Percentiles rank a stretch among this genome's conserved stretches.
Conservation (phyloP, 2,113 vertebrate species). For the Mustela lutreola region DNA sequence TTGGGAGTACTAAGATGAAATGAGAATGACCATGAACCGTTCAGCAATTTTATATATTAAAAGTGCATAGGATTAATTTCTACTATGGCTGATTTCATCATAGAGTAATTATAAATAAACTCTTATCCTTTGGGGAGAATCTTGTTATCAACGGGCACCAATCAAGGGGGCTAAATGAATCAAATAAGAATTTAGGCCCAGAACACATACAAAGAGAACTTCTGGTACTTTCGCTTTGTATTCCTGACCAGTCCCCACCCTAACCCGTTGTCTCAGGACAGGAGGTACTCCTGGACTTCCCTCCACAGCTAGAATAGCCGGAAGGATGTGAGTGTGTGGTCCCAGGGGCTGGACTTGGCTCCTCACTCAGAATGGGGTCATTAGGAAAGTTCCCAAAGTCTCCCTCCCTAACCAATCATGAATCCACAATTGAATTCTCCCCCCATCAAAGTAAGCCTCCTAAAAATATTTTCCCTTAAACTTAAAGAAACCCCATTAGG, state of each 20-base stretch:
- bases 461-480: conserved; percentile 74
- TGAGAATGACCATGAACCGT: conserved; percentile 30
- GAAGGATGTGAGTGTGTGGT: conserved; percentile 66
- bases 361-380: conserved; percentile 17
- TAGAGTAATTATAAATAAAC: conserved; percentile 31
- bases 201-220: background rate
- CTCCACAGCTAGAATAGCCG: conserved; percentile 46
- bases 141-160: background rate
- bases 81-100: conserved; percentile 8
- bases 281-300: conserved; percentile 59
- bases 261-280: background rate
- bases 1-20: conserved; percentile 42
- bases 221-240: background rate
- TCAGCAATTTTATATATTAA: conserved; percentile 47
- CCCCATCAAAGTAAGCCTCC: conserved; percentile 55
- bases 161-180: background rate
- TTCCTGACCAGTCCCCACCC: conserved; percentile 42
- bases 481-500: conserved; percentile 34
- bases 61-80: background rate
- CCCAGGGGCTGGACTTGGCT: conserved; percentile 63
- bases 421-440: conserved; percentile 33
- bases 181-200: background rate
- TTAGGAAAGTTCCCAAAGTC: conserved; percentile 62
- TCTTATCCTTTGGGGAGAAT: background rate
- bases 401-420: conserved; percentile 21